Evolutionary conservation across 2,113 vertebrate species (phyloP), one percentile per base, ranked within the genome.

Genomic region (Varanus komodoensis): DNA sequence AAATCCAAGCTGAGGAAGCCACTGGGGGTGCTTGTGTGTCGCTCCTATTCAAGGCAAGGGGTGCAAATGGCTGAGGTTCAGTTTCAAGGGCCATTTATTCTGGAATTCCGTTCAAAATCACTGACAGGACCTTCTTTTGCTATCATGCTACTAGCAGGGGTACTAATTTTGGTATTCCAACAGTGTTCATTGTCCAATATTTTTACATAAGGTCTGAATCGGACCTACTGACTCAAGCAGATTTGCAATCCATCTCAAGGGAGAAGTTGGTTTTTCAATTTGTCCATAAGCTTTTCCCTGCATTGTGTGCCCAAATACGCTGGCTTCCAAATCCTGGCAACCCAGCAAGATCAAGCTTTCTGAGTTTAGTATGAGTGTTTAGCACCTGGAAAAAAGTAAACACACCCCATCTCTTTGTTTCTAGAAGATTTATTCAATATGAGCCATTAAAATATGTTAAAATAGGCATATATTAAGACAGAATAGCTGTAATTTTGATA

Each of bases 351-450:
- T 80, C 29, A 52, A 19, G 23, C 80, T n/a, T 80, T 80, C 19
- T 80, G 23, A 83, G 6, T 27, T 25, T 4, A 38, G 11, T 67
- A 64, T 29, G 25, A 80, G 23, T 32, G 52, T 3, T 38, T 14
- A n/a, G 8, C 78, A 90, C 32, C 67, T 61, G 27, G 2, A 9
- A n/a, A 48, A 52, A 81, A 82, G 86, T 57, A 82, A 82, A 81
- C 2, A 50, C 34, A 89, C 86, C 57, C n/a, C 32, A 34, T 90
- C 29, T 78, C 52, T 79, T 27, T 88, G 90, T 77, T 77, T n/a
- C 1, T 0, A 57, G 6, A 9, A 8, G 29, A 82, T 75, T 92
- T 89, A 52, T 79, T 67, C 83, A 73, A 57, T 0, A 0, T n/a
- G 23, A 87, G 77, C 52, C 92, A 87, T 81, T 8, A 81, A 4